These are phyloP conservation scores for Labeo calbasu DNA, from an alignment of 2,797 vertebrate genomes.

Conservation along the genomic window DNA sequence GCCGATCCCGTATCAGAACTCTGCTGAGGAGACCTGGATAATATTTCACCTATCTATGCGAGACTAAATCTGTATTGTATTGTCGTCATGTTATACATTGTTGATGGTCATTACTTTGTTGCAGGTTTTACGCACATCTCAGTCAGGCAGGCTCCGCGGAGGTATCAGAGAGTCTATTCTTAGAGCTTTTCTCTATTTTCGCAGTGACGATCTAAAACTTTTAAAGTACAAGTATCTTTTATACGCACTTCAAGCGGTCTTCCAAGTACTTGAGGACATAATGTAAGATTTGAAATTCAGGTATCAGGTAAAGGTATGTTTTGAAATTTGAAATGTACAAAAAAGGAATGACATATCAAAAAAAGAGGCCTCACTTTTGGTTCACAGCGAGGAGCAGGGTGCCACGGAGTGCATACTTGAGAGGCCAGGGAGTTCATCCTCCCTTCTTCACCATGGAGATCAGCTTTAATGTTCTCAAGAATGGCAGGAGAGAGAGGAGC, in stretches of 20 bases:
- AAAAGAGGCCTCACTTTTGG: conserved; percentile 18
- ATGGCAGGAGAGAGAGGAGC: conserved; percentile 64
- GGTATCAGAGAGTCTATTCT: conserved; percentile 13
- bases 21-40: conserved; percentile 38
- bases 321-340: neutral
- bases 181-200: neutral
- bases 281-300: neutral
- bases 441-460: conserved; percentile 69
- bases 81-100: neutral
- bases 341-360: conserved; percentile 18
- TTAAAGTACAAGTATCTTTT: neutral
- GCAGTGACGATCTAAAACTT: neutral
- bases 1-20: neutral
- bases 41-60: conserved; percentile 27
- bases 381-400: conserved; percentile 48
- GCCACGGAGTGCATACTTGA: conserved; percentile 62
- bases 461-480: conserved; percentile 54
- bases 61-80: conserved; percentile 11
- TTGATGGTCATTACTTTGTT: neutral
- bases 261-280: conserved; percentile 3
- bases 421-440: conserved; percentile 61
- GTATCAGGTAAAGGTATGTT: neutral
- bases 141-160: neutral
- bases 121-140: neutral
- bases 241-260: neutral